Percentiles rank a stretch among this genome's conserved stretches.
Evolutionary conservation across 2,888 invertebrate species (phyloP).

Genomic region (Callyntrura sp.): DNA sequence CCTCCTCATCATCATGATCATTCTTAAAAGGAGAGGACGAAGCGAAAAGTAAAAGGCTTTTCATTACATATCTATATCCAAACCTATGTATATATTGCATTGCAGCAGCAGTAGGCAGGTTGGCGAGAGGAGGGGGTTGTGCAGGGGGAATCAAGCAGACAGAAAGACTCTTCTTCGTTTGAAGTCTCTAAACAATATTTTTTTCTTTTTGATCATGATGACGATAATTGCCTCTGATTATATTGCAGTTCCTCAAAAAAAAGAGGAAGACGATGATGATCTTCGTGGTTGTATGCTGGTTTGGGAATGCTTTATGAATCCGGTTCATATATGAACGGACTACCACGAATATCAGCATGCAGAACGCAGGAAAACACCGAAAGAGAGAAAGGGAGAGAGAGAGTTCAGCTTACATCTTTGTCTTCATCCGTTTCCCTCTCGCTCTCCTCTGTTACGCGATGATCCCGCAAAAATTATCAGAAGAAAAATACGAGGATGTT

Average conservation of each 20-base stretch:
- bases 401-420: neutral
- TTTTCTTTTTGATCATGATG: slow-evolving; percentile 56
- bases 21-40: neutral
- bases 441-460: no score
- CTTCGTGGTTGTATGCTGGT: neutral
- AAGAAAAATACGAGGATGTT: neutral
- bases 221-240: slow-evolving; percentile 72
- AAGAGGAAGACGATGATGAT: neutral
- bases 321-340: no score
- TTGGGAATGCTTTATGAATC: slow-evolving; percentile 50
- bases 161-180: slow-evolving; percentile 37
- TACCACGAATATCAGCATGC: slow-evolving; percentile 30
- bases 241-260: slow-evolving; percentile 61
- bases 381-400: no score
- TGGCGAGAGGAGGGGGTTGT: no score
- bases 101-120: no score
- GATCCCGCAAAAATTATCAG: slow-evolving; percentile 15
- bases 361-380: neutral
- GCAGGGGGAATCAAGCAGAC: slow-evolving; percentile 9
- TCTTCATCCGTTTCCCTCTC: neutral
- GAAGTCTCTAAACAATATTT: slow-evolving; percentile 15
- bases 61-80: no score
- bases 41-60: slow-evolving; percentile 63
- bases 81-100: no score
- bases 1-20: no score